Evolutionary conservation across 2,888 invertebrate species (phyloP), one percentile per base, ranked within the genome.

Genomic region (Agrotis clavis): DNA sequence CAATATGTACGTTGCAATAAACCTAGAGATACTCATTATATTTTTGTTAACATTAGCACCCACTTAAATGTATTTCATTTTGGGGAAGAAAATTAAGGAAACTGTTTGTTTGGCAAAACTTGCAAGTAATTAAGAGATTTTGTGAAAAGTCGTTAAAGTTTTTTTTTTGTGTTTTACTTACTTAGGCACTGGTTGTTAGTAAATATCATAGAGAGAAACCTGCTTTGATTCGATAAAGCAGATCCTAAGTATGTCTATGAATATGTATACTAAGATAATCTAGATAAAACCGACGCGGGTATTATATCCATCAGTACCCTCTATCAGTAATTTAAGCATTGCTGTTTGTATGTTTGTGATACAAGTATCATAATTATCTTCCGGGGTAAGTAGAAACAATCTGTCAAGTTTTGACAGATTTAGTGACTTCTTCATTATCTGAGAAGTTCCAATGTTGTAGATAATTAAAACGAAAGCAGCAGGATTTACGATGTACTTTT

Each of bases 211-310:
- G 19, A 60, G 54, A 25, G 1, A 14, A 45, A 47, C 50, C 21
- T 63, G 48, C 54, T 41, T 54, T 16, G 11, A 48, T 18, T 51
- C n/a, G 48, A 67, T 78, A 61, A 25, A 71, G n/a, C 35, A 54
- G 54, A 63, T 56, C 5, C 30, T 68, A 81, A 62, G 65, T 63
- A 68, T 50, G 72, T 66, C 79, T 72, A 79, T 79, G 79, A 79
- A 79, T 77, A 81, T 77, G 61, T 60, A 79, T 53, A 48, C 41
- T 45, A 16, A 56, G 80, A 81, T 77, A 79, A 71, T 68, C 62
- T 63, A 51, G 77, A 79, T 80, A 67, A 71, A 71, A 9, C 41
- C 57, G 53, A 54, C 77, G 50, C 54, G 41, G 41, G 35, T n/a
- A n/a, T n/a, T n/a, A 2, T 65, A 81, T 77, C 63, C 64, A 45